A percentile compares a stretch with the other conserved stretches of the same genome.
Conservation (phyloP, 2,113 vertebrate genomes). For the Microcebus murinus region DNA sequence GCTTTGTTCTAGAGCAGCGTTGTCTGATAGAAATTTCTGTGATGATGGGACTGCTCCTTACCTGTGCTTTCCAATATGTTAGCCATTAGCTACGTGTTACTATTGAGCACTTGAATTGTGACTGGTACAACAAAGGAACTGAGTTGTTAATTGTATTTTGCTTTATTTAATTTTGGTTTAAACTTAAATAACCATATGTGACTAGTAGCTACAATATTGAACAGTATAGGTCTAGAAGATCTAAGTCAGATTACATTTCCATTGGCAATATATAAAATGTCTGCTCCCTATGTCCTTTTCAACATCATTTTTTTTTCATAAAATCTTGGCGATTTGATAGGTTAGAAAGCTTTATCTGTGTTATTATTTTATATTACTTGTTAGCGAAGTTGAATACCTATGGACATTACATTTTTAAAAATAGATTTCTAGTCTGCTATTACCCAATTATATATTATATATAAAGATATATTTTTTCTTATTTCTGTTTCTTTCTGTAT, state of each 20-base stretch:
- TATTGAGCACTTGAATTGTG: background rate
- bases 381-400: background rate
- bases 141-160: background rate
- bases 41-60: background rate
- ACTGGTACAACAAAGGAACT: background rate
- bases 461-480: background rate
- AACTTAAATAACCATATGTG: background rate
- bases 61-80: background rate
- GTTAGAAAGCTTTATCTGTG: background rate
- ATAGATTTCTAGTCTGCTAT: background rate
- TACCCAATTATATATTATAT: background rate
- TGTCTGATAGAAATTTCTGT: no score
- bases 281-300: background rate
- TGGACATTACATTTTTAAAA: background rate
- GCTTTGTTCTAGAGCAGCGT: background rate
- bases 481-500: background rate
- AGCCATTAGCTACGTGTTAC: background rate
- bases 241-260: background rate
- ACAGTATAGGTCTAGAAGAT: background rate
- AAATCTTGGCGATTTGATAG: conserved; percentile 5
- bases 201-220: background rate
- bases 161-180: background rate
- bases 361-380: background rate
- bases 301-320: background rate
- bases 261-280: background rate